Base-by-base conservation (phyloP, 2,113 vertebrate species). In the Siniperca knerii region DNA sequence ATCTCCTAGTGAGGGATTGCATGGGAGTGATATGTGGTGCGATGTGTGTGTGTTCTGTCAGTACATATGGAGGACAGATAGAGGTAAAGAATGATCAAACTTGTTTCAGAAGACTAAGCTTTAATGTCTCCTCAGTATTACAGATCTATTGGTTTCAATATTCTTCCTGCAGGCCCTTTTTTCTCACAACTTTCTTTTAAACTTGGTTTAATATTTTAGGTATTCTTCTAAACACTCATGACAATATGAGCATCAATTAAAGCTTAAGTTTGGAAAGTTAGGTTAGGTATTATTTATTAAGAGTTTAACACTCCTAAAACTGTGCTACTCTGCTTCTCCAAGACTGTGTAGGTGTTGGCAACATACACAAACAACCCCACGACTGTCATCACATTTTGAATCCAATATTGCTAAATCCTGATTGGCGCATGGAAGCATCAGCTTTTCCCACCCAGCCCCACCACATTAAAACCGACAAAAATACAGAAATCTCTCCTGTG, bases 51-150 rank as follows among this genome's bases (percentile, higher is more conserved):
- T 77, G 57, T 68, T 87, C 44, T 48, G 0, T 61, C 77, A 42
- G 58, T 61, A 64, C 90, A 92, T 94, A 76, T 93, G 93, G 83
- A 69, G 55, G 66, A 84, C 94, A 95, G 79, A 88, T 92, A 90
- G 77, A 83, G 75, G 61, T 86, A 84, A 82, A 83, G 40, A 69
- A 72, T 35, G 35, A 85, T 90, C 82, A 68, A 80, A 77, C 75
- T 64, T 4, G 54, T 72, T 73, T 92, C 73, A 87, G 65, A 55
- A 77, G 57, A 76, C 16, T 8, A 72, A 69, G 86, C 93, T 94
- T 94, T 93, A 89, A 91, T 79, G 85, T 81, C 52, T 87, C 74
- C 15, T 61, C 48, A 40, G 65, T 64, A 72, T 77, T 67, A 75
- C 74, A 81, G 62, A 84, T 88, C 48, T 84, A 70, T 78, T 86